These are phyloP conservation scores for Xestia rhomboidea DNA, from an alignment of 2,888 invertebrate species.

Conservation along the genomic window DNA sequence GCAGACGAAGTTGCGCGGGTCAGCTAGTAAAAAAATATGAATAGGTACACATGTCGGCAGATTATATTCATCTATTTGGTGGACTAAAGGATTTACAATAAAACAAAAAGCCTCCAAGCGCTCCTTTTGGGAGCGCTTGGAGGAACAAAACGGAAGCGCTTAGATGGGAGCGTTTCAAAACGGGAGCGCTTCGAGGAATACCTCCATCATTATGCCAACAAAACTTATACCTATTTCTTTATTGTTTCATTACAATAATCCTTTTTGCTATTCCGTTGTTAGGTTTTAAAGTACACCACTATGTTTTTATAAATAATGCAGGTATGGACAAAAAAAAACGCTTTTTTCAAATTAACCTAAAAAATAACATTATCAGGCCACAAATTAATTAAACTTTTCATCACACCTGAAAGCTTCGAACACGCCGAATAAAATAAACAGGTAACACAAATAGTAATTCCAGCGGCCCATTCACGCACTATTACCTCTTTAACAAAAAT, in stretches of 20 bases:
- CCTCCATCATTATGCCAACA: not conserved
- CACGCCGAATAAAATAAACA: constrained; percentile 17
- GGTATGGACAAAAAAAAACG: too few relatives aligned
- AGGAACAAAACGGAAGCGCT: too few relatives aligned
- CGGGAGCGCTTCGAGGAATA: too few relatives aligned
- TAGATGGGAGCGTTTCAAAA: too few relatives aligned
- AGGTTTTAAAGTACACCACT: not conserved
- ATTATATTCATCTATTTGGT: too few relatives aligned
- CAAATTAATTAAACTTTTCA: constrained; percentile 11
- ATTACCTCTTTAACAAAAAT: constrained; percentile 35
- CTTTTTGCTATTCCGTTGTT: not conserved
- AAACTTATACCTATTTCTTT: not conserved
- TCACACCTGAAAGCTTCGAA: constrained; percentile 16
- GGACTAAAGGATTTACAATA: too few relatives aligned
- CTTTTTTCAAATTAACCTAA: not conserved
- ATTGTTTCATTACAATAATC: not conserved
- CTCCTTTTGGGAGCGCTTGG: too few relatives aligned
- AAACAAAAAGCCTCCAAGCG: too few relatives aligned
- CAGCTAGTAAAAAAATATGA: too few relatives aligned
- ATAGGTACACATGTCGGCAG: too few relatives aligned
- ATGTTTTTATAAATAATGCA: not conserved
- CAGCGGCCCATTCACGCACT: constrained; percentile 11
- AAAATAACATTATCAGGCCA: not conserved
- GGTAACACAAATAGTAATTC: constrained; percentile 22
- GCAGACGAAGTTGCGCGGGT: too few relatives aligned